Conservation (phyloP, 2,888 invertebrate species). For the Drosophila meridiana region DNA sequence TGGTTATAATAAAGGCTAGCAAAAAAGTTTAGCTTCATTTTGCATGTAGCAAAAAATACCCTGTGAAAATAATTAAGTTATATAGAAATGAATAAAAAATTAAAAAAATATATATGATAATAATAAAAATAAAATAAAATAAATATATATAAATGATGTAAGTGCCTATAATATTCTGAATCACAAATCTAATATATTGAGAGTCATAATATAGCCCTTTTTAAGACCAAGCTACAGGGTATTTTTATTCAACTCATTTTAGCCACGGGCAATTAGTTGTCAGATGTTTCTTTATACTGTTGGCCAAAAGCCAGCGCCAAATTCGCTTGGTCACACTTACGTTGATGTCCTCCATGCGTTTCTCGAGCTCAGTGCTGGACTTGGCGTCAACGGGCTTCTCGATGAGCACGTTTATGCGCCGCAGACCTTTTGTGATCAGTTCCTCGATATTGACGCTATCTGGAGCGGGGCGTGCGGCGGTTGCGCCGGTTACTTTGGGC, state of each 20-base stretch:
- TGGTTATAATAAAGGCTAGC: slow-evolving; percentile 20
- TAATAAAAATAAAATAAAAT: no score
- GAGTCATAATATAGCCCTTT: neutral
- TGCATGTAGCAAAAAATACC: neutral
- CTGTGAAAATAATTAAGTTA: neutral
- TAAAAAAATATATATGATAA: neutral
- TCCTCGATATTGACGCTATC: slow-evolving; percentile 83
- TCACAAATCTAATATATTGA: neutral
- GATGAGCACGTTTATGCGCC: slow-evolving; percentile 84
- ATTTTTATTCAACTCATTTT: slow-evolving; percentile 26
- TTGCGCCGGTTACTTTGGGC: slow-evolving; percentile 57
- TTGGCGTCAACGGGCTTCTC: slow-evolving; percentile 83
- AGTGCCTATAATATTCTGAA: neutral
- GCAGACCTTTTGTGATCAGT: slow-evolving; percentile 83
- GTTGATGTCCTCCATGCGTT: slow-evolving; percentile 83
- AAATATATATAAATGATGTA: neutral
- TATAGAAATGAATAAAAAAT: no score
- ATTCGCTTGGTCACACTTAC: slow-evolving; percentile 75
- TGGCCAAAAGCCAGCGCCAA: slow-evolving; percentile 27
- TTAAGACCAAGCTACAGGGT: neutral
- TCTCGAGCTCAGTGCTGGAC: slow-evolving; percentile 81
- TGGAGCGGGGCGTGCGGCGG: slow-evolving; percentile 55
- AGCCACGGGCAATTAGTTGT: slow-evolving; percentile 28
- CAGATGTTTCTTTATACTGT: slow-evolving; percentile 31
- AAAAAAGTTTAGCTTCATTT: neutral